phyloP scores from a whole-genome alignment of 2,888 invertebrate genomes.

The Nymphalis polychloros region DNA sequence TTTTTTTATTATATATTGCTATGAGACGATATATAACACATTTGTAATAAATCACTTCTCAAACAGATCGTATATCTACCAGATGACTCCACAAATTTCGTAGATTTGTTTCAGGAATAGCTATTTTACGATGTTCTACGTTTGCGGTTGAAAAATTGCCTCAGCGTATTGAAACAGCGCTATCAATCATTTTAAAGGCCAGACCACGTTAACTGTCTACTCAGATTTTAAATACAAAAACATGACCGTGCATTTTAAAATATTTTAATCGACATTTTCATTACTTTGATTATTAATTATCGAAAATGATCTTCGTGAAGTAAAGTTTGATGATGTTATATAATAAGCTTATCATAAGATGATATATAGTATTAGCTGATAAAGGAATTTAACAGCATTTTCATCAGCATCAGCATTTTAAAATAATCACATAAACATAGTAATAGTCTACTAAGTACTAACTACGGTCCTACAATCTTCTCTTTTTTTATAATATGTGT shows the following conservation, averaged over 20 bases:
- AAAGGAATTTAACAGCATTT: too few species aligned
- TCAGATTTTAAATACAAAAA: slow-evolving; percentile 15
- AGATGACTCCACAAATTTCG: slow-evolving; percentile 28
- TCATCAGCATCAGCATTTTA: too few species aligned
- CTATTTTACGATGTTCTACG: slow-evolving; percentile 30
- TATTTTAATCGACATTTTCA: slow-evolving; percentile 12
- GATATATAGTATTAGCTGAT: too few species aligned
- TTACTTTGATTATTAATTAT: slow-evolving; percentile 13
- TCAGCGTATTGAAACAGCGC: slow-evolving; percentile 29
- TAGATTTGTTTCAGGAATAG: slow-evolving; percentile 34
- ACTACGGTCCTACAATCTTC: too few species aligned
- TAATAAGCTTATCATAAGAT: too few species aligned
- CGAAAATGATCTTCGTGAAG: neutral
- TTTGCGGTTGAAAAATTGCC: slow-evolving; percentile 37
- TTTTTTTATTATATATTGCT: too few species aligned
- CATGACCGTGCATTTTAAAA: slow-evolving; percentile 14
- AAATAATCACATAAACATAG: too few species aligned
- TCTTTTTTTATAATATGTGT: too few species aligned
- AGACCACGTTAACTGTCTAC: slow-evolving; percentile 6
- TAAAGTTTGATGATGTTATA: too few species aligned
- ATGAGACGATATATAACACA: neutral
- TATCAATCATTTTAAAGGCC: slow-evolving; percentile 35
- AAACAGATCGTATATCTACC: slow-evolving; percentile 6
- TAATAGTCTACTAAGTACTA: too few species aligned
- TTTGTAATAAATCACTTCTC: slow-evolving; percentile 1